phyloP scores from a whole-genome alignment of 1,140 invertebrate species.

The Teleopsis dalmanni region DNA sequence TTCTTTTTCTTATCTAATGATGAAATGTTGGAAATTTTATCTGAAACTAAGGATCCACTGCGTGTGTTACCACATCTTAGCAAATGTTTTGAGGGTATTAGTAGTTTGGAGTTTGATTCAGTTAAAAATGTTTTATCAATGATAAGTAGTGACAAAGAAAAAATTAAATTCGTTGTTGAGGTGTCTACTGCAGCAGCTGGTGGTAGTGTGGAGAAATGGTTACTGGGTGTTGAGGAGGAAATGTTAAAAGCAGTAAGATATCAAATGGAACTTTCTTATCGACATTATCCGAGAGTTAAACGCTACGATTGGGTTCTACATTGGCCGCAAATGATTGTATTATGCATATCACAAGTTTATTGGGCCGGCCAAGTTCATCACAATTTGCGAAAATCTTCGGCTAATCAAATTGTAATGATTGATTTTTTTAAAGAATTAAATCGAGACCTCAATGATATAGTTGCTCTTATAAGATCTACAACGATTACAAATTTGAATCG shows the following conservation, averaged over 20 bases:
- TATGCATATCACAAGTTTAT: constrained; percentile 81
- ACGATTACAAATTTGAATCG: constrained; percentile 54
- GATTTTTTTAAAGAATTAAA: constrained; percentile 50
- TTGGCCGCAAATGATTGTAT: constrained; percentile 84
- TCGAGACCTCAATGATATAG: constrained; percentile 57
- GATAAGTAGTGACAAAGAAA: constrained; percentile 77
- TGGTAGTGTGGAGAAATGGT: constrained; percentile 90
- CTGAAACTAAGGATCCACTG: constrained; percentile 81
- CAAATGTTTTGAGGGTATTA: constrained; percentile 85
- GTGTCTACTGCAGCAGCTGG: constrained; percentile 73
- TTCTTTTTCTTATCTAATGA: constrained; percentile 95
- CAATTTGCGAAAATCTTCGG: constrained; percentile 50
- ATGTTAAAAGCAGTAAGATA: constrained; percentile 70
- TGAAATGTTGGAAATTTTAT: constrained; percentile 90
- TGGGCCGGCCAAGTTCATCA: constrained; percentile 78
- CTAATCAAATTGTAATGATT: constrained; percentile 49
- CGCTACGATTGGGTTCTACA: constrained; percentile 68
- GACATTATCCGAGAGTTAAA: constrained; percentile 57
- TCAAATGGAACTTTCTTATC: constrained; percentile 63
- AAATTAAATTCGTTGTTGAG: constrained; percentile 59
- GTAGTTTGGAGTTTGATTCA: constrained; percentile 62
- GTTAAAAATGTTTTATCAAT: constrained; percentile 76
- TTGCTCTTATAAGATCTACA: constrained; percentile 52
- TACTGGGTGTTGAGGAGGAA: constrained; percentile 75
- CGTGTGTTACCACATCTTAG: constrained; percentile 85